Evolutionary conservation across 1,140 invertebrate genomes (phyloP).

Genomic region (Cylas formicarius): DNA sequence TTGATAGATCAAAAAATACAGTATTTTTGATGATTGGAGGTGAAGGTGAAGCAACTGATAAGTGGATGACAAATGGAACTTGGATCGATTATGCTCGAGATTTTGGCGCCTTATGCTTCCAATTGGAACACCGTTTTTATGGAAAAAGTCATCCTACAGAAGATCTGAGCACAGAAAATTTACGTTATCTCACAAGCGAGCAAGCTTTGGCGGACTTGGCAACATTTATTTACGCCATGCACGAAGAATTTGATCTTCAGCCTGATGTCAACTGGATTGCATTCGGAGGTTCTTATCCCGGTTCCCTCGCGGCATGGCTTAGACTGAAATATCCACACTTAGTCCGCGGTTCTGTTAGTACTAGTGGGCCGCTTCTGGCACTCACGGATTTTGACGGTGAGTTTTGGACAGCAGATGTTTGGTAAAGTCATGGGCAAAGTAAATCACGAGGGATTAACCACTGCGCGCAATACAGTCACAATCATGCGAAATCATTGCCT

Average conservation of each 20-base stretch:
- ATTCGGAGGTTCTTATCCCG: constrained; percentile 91
- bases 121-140: constrained; percentile 90
- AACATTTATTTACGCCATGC: constrained; percentile 67
- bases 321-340: constrained; percentile 85
- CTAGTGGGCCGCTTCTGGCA: constrained; percentile 80
- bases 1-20: constrained; percentile 56
- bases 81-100: constrained; percentile 79
- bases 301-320: constrained; percentile 84
- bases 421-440: no score
- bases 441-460: no score
- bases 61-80: constrained; percentile 78
- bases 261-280: constrained; percentile 74
- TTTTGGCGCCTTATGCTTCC: constrained; percentile 75
- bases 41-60: constrained; percentile 59
- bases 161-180: constrained; percentile 67
- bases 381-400: constrained; percentile 74
- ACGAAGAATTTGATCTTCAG: constrained; percentile 54
- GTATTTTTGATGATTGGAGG: constrained; percentile 88
- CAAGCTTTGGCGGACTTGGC: constrained; percentile 86
- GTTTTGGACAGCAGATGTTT: constrained; percentile 17
- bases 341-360: constrained; percentile 76
- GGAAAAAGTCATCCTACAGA: constrained; percentile 82
- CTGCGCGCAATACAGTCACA: no score
- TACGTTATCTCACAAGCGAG: constrained; percentile 71
- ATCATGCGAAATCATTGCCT: no score